These are phyloP conservation scores for Pangasius larnaudii DNA, from an alignment of 2,797 vertebrate species.

Conservation along the genomic window DNA sequence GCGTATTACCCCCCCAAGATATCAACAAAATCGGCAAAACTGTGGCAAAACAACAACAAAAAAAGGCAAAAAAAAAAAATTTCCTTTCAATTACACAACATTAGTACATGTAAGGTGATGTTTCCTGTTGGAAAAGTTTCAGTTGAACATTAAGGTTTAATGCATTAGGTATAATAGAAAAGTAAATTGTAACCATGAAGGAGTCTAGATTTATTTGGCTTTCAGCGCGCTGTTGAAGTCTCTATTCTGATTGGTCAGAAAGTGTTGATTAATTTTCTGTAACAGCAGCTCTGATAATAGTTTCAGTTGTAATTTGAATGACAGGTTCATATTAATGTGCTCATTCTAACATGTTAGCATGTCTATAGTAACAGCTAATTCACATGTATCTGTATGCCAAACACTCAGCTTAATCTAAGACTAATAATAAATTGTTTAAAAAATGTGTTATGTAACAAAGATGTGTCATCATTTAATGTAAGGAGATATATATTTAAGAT, in stretches of 20 bases:
- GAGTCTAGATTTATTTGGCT: neutral
- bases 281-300: neutral
- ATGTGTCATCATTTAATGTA: neutral
- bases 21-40: neutral
- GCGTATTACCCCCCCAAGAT: neutral
- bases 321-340: neutral
- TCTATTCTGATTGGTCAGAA: constrained; percentile 1
- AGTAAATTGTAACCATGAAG: neutral
- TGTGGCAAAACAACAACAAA: no score
- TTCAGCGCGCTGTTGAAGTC: neutral
- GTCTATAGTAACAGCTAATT: neutral
- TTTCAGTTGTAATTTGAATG: neutral
- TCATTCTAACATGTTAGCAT: neutral
- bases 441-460: neutral
- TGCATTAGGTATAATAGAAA: neutral
- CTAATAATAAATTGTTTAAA: neutral
- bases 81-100: neutral
- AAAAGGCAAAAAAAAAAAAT: no score
- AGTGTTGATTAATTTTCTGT: neutral
- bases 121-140: neutral
- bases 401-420: neutral
- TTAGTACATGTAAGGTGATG: neutral
- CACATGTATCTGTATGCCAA: neutral
- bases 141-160: neutral
- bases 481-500: neutral